These are phyloP conservation scores for Crossaster papposus DNA, from an alignment of 53 echinoderm and acorn worm genomes.

Conservation along the genomic window DNA sequence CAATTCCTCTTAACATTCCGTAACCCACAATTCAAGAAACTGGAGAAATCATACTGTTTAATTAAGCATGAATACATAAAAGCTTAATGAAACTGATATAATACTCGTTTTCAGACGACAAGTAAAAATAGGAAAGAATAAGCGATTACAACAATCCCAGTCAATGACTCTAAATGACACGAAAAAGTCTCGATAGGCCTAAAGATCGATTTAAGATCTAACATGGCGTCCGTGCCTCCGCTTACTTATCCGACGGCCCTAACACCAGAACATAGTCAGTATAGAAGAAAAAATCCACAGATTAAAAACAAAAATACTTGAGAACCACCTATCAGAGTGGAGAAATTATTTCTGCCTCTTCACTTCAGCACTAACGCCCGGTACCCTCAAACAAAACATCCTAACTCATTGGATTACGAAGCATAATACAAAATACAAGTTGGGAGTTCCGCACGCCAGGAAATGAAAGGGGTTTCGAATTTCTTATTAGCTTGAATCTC, in stretches of 20 bases:
- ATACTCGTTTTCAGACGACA: too few species aligned
- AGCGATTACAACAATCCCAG: not conserved
- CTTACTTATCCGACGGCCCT: not conserved
- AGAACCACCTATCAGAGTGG: not conserved
- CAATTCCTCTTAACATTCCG: too few species aligned
- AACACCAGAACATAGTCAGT: not conserved
- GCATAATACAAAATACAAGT: conserved; percentile 15
- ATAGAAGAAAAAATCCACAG: not conserved
- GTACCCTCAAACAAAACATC: not conserved
- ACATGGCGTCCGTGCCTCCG: not conserved
- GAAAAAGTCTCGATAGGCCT: not conserved
- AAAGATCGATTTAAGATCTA: not conserved
- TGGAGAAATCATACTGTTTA: too few species aligned
- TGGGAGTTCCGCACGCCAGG: conserved; percentile 2
- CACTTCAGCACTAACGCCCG: not conserved
- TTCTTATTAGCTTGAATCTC: conserved; percentile 43
- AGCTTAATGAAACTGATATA: too few species aligned
- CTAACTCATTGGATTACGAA: conserved; percentile 40
- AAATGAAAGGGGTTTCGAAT: conserved; percentile 56
- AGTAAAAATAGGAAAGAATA: too few species aligned
- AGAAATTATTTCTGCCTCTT: not conserved
- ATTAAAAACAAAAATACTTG: not conserved
- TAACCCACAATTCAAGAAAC: too few species aligned
- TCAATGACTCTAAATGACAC: not conserved
- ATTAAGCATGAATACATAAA: too few species aligned